phyloP scores from a whole-genome alignment of 2,113 vertebrate species.

The Apaloderma vittatum region DNA sequence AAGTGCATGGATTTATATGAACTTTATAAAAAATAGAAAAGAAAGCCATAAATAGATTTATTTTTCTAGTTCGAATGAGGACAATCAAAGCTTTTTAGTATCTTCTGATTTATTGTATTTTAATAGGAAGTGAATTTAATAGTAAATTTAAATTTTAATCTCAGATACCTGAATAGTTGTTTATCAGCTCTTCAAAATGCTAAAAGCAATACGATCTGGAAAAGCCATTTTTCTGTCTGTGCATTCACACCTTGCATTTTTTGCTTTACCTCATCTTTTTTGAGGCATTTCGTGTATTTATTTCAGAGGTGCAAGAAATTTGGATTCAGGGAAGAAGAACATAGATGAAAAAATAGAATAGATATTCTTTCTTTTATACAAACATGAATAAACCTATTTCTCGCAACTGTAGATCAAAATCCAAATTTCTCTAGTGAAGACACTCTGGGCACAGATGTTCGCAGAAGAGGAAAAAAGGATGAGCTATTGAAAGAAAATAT shows the following conservation, averaged over 20 bases:
- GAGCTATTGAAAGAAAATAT: slow-evolving; percentile 16
- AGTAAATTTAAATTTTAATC: slow-evolving; percentile 68
- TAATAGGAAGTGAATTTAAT: slow-evolving; percentile 26
- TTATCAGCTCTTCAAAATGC: slow-evolving; percentile 2
- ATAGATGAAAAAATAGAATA: background rate
- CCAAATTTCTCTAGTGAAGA: slow-evolving; percentile 19
- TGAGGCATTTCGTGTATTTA: background rate
- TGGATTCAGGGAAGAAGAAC: background rate
- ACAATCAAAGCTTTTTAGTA: slow-evolving; percentile 69
- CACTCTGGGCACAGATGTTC: background rate
- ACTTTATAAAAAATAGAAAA: slow-evolving; percentile 73
- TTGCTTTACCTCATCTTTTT: background rate
- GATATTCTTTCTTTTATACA: background rate
- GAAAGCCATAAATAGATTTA: slow-evolving; percentile 63
- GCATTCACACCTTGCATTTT: slow-evolving; percentile 10
- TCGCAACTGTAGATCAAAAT: slow-evolving; percentile 27
- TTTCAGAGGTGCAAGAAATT: slow-evolving; percentile 2
- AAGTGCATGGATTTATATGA: slow-evolving; percentile 43
- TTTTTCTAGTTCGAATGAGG: slow-evolving; percentile 72
- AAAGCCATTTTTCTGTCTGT: slow-evolving; percentile 21
- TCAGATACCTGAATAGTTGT: slow-evolving; percentile 11
- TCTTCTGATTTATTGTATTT: slow-evolving; percentile 66
- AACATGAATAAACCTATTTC: slow-evolving; percentile 35
- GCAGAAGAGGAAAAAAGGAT: background rate
- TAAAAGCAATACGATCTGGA: slow-evolving; percentile 13